Evolutionary conservation across 2,113 vertebrate species (phyloP).

Genomic region (Ceyx cyanopectus): DNA sequence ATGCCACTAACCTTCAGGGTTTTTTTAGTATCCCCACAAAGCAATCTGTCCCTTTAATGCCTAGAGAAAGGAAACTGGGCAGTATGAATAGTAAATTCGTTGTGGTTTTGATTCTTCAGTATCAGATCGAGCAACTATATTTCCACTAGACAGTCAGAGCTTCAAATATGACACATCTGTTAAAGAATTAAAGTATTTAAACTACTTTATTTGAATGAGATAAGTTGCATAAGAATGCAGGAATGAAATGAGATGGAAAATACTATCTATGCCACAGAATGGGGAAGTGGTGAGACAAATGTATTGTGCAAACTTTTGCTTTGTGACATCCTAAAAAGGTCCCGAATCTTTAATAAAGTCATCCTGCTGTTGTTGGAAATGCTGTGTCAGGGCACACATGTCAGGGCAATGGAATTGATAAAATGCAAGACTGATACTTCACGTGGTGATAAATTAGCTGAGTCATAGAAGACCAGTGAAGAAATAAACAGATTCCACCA

Average conservation of each 20-base stretch:
- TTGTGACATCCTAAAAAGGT: not conserved
- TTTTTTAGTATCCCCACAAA: not conserved
- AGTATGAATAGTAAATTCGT: not conserved
- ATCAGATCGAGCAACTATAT: not conserved
- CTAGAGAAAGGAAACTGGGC: not conserved
- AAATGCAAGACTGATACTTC: not conserved
- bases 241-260: not conserved
- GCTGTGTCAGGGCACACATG: too few relatives aligned
- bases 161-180: not conserved
- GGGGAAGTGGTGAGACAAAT: not conserved
- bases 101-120: not conserved
- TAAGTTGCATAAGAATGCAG: not conserved
- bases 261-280: not conserved
- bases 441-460: not conserved
- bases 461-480: not conserved
- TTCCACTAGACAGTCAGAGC: not conserved
- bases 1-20: rapidly evolving
- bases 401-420: not conserved
- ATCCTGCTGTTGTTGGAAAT: not conserved
- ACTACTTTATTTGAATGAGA: not conserved
- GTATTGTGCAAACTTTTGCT: not conserved
- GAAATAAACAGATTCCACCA: not conserved
- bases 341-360: not conserved
- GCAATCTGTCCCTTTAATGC: not conserved
- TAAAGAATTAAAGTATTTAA: not conserved